Evolutionary conservation across 2,888 invertebrate species (phyloP), one percentile per base, ranked within the genome.

Genomic region (Coleophora deauratella): DNA sequence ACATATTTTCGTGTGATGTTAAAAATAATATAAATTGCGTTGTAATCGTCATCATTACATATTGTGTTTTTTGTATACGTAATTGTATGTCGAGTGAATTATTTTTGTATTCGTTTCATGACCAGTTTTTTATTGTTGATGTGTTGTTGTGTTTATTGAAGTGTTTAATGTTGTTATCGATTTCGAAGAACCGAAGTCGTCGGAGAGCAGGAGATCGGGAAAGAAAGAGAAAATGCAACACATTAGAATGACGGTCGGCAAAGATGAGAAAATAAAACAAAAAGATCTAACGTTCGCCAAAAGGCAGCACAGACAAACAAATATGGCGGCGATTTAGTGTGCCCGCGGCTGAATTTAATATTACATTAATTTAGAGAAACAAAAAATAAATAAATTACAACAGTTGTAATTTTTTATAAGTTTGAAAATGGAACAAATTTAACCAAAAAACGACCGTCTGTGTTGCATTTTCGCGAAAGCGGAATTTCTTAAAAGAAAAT

Each of bases 211-310:
- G 59, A 50, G 57, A 82, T 82, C 81, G 81, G 82, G 75, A 81
- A 81, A 80, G 66, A 72, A 69, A 80, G 64, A 77, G 81, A 86
- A 86, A 84, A 85, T 86, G 86, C 86, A 86, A 86, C 86, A 86
- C 84, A 56, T 86, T 79, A 86, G 35, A 49, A 52, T 21, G 69
- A 72, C 76, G 80, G 79, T 77, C 79, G 73, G 72, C 48, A 41
- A 37, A 44, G 47, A 50, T 47, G 49, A 51, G 46, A 40, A 44
- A 47, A 49, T 40, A 55, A 50, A 47, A 36, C 45, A 41, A 44
- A 37, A 50, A 45, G 48, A 44, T 44, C 59, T 50, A 54, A 49
- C 47, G 69, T 59, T 69, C 78, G 79, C 80, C 78, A 74, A 82
- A 79, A 76, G 81, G 79, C 84, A 84, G 69, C 84, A 84, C 84